These are phyloP conservation scores for Heliconius hewitsoni DNA, from an alignment of 1,140 invertebrate species.

Conservation along the genomic window DNA sequence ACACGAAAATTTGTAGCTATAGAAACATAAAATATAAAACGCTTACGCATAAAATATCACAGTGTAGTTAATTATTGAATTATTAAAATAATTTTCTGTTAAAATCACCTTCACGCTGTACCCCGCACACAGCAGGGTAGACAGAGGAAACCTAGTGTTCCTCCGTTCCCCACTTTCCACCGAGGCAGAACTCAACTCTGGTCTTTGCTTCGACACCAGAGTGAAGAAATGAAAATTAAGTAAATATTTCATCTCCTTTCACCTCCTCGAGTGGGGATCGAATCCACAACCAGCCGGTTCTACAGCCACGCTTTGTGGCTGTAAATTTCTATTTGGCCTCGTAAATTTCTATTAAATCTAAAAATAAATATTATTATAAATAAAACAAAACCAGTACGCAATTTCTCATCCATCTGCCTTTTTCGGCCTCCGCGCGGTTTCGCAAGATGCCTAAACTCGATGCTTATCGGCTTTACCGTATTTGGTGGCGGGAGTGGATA, in stretches of 20 bases:
- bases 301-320: no score
- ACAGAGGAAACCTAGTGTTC: no score
- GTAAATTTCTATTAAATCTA: neutral
- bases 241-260: no score
- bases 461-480: conserved; percentile 35
- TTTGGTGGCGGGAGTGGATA: conserved; percentile 34
- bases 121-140: no score
- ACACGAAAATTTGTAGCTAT: neutral
- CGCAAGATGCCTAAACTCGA: conserved; percentile 39
- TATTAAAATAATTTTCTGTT: neutral
- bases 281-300: no score
- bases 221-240: no score
- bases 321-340: no score
- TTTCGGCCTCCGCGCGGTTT: conserved; percentile 35
- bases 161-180: no score
- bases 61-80: neutral
- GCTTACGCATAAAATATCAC: neutral
- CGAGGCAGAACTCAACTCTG: no score
- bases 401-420: conserved; percentile 24
- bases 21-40: neutral
- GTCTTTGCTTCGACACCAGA: no score
- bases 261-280: no score
- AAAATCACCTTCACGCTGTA: neutral
- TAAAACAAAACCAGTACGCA: conserved; percentile 24
- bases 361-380: neutral